phyloP scores from a whole-genome alignment of 2,797 vertebrate species.

The Chiroxiphia lanceolata region DNA sequence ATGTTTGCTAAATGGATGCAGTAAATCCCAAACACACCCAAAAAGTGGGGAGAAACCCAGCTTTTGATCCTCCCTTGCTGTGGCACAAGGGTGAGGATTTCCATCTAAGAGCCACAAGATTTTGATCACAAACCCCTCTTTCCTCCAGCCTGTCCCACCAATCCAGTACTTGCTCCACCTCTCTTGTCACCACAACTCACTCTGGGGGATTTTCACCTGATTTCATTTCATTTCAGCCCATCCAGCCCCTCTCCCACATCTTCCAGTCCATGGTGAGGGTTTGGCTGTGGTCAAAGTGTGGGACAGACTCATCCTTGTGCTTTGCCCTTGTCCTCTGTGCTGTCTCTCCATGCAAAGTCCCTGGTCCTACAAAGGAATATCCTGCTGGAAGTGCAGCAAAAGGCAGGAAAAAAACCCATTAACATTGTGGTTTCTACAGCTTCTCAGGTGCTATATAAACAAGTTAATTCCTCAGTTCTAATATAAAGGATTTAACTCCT shows the following conservation, averaged over 20 bases:
- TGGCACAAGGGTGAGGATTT: not conserved
- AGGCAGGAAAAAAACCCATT: not conserved
- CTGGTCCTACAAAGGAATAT: not conserved
- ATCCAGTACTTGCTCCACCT: not conserved
- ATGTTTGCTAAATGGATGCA: no score
- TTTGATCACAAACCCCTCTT: not conserved
- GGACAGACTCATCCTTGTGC: not conserved
- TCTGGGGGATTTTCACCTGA: not conserved
- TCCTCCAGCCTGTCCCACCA: not conserved
- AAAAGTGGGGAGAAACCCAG: no score
- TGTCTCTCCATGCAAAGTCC: not conserved
- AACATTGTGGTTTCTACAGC: not conserved
- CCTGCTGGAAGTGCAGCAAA: not conserved
- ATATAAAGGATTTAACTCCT: not conserved
- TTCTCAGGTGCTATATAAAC: not conserved
- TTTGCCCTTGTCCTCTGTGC: not conserved
- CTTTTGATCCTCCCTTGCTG: no score
- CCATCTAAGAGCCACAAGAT: not conserved
- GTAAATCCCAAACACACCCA: no score
- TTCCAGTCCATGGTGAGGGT: not conserved
- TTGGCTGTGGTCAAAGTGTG: not conserved
- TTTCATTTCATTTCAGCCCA: not conserved
- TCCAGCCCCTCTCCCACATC: not conserved
- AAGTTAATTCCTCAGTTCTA: not conserved
- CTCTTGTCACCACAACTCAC: not conserved